Evolutionary conservation across 2,113 vertebrate genomes (phyloP).

Genomic region (Atherinomorus stipes): DNA sequence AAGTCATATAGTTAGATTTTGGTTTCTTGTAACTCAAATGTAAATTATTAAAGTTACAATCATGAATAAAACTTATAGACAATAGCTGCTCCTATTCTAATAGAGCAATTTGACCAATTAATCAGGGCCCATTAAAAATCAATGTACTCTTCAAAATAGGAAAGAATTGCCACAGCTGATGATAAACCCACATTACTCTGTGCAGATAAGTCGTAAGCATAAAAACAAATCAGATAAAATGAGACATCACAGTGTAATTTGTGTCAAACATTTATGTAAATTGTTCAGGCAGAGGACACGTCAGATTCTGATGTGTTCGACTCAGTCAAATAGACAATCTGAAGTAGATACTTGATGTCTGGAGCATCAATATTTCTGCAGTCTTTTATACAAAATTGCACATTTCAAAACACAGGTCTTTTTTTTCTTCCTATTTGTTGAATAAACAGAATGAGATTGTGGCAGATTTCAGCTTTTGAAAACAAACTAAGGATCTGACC

Average conservation of each 20-base stretch:
- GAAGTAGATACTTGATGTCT: conserved; percentile 24
- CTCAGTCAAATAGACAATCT: conserved; percentile 42
- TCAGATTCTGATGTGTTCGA: conserved; percentile 56
- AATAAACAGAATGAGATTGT: conserved; percentile 23
- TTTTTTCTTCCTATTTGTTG: conserved; percentile 21
- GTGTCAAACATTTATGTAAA: conserved; percentile 77
- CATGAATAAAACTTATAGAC: no score
- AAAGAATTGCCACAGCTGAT: no score
- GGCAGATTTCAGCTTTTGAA: conserved; percentile 38
- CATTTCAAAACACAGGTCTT: conserved; percentile 73
- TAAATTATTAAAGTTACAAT: no score
- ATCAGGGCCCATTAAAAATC: no score
- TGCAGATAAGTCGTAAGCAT: not conserved
- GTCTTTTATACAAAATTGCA: conserved; percentile 72
- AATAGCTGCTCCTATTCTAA: no score
- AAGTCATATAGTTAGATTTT: no score
- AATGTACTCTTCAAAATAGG: no score
- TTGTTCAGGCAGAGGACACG: conserved; percentile 53
- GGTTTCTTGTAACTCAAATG: no score
- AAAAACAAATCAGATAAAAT: not conserved
- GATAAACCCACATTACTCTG: not conserved
- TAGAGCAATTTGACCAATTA: no score
- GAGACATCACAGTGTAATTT: conserved; percentile 15
- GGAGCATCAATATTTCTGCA: conserved; percentile 31
- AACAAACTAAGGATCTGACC: conserved; percentile 48